Base-by-base conservation (phyloP, 2,113 vertebrate genomes). In the Halcyon malimbica region DNA sequence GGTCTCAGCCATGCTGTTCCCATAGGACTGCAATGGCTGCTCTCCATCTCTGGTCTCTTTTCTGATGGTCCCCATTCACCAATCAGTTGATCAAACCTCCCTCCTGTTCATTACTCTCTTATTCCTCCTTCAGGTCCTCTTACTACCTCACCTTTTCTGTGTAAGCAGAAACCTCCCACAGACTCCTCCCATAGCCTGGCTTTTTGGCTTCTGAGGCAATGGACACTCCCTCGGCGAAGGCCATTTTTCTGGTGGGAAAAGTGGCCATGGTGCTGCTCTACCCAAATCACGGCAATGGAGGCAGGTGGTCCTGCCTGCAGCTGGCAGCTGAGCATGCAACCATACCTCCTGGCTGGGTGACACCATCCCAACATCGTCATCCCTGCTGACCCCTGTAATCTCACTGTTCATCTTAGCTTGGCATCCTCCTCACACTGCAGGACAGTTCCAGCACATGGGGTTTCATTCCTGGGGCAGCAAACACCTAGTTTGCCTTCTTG, bases 231-330 rank as follows among this genome's bases (percentile, higher is more conserved):
- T 42, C 33, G 8, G 31, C 42, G 51, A 89, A 77, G 42, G 42
- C 10, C 5, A 2, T 25, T 79, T 64, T 42, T 59, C 13, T 0
- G 1, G 35, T 39, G 12, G 26, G 14, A 28, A 42, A 50, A 6
- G 62, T 48, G 42, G 25, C 42, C 3, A 1, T 0, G 2, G 59
- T 65, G 64, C 59, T 67, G 35, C 24, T 16, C 31, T 57, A 24
- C 33, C 14, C 4, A 0, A 8, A 39, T 25, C 35, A 35, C 1
- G 2, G 33, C 4, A 10, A 17, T 8, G 18, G 37, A 87, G 42
- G 35, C 10, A 31, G 12, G 69, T 24, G 25, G 28, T 69, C 71
- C 46, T 67, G 25, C 26, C n/a, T 65, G 18, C 16, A 51, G 65
- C 35, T 74, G 73, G 11, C 7, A 3, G 20, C 48, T 74, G 37